phyloP scores from a whole-genome alignment of 2,888 invertebrate species.

The Erpobdella octoculata region DNA sequence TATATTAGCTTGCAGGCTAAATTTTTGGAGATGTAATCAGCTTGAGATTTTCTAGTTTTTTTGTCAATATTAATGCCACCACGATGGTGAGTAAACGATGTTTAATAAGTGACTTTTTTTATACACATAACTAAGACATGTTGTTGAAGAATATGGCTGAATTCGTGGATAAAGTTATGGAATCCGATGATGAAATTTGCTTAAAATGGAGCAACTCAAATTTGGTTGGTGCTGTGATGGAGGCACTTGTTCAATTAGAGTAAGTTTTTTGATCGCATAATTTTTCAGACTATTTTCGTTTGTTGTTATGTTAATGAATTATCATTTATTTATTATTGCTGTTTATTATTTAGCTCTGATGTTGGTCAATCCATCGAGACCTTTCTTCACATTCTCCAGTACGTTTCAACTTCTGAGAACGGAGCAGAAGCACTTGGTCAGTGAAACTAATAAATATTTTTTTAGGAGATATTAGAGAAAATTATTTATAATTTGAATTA shows the following conservation, averaged over 20 bases:
- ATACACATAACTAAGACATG: no score
- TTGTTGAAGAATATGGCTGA: not conserved
- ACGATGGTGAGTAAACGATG: no score
- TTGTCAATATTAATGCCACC: no score
- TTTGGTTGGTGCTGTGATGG: not conserved
- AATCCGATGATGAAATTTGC: not conserved
- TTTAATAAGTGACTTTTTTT: no score
- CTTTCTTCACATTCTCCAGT: conserved; percentile 9
- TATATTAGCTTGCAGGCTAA: no score
- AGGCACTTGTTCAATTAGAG: not conserved
- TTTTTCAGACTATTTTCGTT: not conserved
- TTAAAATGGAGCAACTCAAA: not conserved
- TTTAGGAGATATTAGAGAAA: not conserved
- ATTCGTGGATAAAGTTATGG: not conserved
- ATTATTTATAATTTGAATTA: not conserved
- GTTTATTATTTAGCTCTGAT: not conserved
- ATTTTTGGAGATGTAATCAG: no score
- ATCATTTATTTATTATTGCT: not conserved
- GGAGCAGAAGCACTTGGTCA: not conserved
- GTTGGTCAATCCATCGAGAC: not conserved
- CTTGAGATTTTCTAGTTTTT: no score
- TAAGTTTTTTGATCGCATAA: not conserved
- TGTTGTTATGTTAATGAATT: not conserved
- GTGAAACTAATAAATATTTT: not conserved
- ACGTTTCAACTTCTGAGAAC: not conserved